A percentile compares a stretch with the other conserved stretches of the same genome.
Evolutionary conservation across 2,797 vertebrate genomes (phyloP).

Genomic region (Falco peregrinus): DNA sequence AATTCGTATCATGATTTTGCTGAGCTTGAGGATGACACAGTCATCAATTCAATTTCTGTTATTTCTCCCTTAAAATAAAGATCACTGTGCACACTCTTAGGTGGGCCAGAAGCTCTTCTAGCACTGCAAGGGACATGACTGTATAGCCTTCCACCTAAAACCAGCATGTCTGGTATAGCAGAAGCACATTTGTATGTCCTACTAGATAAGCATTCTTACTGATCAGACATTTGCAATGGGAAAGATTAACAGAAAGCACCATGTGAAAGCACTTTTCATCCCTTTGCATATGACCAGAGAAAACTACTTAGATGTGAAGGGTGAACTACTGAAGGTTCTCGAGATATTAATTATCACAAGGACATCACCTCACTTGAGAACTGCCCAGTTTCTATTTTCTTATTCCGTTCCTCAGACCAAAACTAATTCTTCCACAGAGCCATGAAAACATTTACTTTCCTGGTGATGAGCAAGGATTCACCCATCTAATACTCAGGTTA

Average conservation of each 20-base stretch:
- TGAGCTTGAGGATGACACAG: background rate
- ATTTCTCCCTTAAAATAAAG: background rate
- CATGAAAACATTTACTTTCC: background rate
- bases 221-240: background rate
- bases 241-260: background rate
- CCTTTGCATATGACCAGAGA: background rate
- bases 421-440: background rate
- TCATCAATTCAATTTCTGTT: background rate
- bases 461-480: background rate
- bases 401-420: background rate
- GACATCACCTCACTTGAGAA: background rate
- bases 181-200: background rate
- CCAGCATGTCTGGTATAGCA: background rate
- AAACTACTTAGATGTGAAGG: background rate
- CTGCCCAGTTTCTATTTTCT: background rate
- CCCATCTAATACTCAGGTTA: background rate
- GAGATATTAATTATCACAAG: background rate
- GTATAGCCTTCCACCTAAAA: background rate
- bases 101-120: background rate
- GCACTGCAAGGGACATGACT: background rate
- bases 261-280: background rate
- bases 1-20: background rate
- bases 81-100: background rate
- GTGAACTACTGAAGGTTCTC: background rate
- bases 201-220: fast-evolving